Base-by-base conservation (phyloP, 1,140 invertebrate species). In the Drosophila chauvacae region DNA sequence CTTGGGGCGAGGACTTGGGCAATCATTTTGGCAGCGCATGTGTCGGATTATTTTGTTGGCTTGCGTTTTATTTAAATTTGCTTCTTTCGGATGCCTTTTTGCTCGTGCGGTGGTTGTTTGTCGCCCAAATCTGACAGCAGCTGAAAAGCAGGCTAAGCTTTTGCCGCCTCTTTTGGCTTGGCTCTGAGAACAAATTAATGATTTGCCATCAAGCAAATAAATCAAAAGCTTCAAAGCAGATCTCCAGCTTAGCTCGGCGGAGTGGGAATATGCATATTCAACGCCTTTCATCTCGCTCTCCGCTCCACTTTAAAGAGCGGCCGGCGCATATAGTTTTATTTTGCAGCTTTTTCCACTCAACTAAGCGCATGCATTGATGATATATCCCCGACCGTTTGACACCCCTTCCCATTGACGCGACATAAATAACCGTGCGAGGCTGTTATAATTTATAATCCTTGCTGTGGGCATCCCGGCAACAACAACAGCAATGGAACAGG, bases 401-500 rank as follows among this genome's bases (percentile, higher is more conserved):
- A 74, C 63, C 51, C 68, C 44, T 57, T 51, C 65, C 82, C 80
- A 91, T 87, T 81, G 78, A 91, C 87, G 83, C 73, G 77, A 77
- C 87, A 90, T 86, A 91, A 91, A 90, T 87, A 91, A 86, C 80
- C 77, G 77, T 90, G 78, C 70, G 77, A 71, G 84, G 78, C 81
- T 74, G 84, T 78, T 91, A 85, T 91, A 91, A 91, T 88, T 91
- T 91, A 91, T 88, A 90, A 90, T 90, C 85, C 79, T 81, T 90
- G 78, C 81, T 74, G 63, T 77, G 50, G 70, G 70, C 71, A 58
- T 18, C 58, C 50, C 64, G 47, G 35, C 76, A 58, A 20, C 45
- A 76, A 45, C 42, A 45, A 45, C 2, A 45, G 13, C 45, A 48
- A 9, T 66, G 33, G 55, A 59, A 59, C 57, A 63, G 41, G 42